Evolutionary conservation across 2,113 vertebrate genomes (phyloP).

Genomic region (Holacanthus passer): DNA sequence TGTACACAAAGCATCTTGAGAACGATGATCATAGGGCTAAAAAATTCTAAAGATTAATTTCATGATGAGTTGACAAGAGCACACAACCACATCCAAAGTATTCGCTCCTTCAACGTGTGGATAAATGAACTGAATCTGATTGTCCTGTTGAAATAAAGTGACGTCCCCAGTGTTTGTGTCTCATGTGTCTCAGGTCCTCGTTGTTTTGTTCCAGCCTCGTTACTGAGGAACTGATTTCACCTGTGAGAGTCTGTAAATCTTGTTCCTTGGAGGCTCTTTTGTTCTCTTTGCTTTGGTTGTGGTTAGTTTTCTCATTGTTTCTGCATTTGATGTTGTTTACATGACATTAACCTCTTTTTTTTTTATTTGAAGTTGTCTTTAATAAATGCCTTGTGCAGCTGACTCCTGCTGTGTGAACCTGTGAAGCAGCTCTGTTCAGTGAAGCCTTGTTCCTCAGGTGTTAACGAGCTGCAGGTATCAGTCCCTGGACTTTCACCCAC

Average conservation of each 20-base stretch:
- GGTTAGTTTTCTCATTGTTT: not conserved
- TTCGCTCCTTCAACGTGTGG: no score
- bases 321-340: not conserved
- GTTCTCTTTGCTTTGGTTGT: not conserved
- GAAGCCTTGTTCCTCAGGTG: not conserved
- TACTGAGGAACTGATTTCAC: not conserved
- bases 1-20: no score
- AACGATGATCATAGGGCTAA: not conserved
- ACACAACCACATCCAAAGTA: no score
- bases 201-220: not conserved
- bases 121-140: no score
- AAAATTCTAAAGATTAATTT: not conserved
- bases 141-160: no score
- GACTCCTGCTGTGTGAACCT: not conserved
- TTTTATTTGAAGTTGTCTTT: not conserved
- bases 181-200: conserved; percentile 24
- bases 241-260: not conserved
- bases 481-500: conserved; percentile 1
- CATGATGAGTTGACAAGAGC: not conserved
- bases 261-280: not conserved
- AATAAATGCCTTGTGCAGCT: not conserved
- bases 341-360: no score
- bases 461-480: conserved; percentile 5
- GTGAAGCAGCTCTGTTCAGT: not conserved
- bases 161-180: not conserved